A percentile compares a stretch with the other conserved stretches of the same genome.
Conservation (phyloP, 2,888 invertebrate genomes). For the Cantharis rustica region DNA sequence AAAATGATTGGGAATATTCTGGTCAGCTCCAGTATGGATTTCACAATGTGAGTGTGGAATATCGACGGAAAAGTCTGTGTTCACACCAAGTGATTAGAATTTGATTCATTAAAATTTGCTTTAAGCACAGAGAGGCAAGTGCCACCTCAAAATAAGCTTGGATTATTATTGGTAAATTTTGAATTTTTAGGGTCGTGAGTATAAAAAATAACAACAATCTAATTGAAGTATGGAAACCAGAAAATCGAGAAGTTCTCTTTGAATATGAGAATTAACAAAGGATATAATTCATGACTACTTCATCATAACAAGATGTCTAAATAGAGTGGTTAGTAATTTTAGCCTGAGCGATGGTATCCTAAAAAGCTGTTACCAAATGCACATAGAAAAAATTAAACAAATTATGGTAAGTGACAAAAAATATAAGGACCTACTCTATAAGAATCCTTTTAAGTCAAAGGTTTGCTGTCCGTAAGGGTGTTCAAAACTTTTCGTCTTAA, state of each 20-base stretch:
- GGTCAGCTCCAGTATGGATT: neutral
- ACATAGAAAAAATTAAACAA: neutral
- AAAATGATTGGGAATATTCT: neutral
- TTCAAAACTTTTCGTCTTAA: neutral
- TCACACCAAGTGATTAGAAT: neutral
- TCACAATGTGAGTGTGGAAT: neutral
- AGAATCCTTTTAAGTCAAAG: neutral
- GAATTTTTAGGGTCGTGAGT: neutral
- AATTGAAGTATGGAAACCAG: neutral
- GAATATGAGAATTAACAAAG: neutral
- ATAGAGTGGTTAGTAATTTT: neutral
- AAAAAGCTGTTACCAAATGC: no score
- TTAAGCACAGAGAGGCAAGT: neutral
- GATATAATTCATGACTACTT: neutral
- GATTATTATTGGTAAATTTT: neutral
- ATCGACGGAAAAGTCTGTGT: neutral
- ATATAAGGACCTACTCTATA: no score
- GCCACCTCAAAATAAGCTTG: neutral
- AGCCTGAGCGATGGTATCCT: neutral
- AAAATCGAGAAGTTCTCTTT: neutral
- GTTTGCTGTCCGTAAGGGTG: neutral
- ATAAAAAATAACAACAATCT: no score
- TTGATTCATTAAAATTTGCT: neutral
- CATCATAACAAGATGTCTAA: neutral
- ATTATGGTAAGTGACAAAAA: neutral